phyloP scores from a whole-genome alignment of 2,113 vertebrate genomes.

The Platysteira castanea region DNA sequence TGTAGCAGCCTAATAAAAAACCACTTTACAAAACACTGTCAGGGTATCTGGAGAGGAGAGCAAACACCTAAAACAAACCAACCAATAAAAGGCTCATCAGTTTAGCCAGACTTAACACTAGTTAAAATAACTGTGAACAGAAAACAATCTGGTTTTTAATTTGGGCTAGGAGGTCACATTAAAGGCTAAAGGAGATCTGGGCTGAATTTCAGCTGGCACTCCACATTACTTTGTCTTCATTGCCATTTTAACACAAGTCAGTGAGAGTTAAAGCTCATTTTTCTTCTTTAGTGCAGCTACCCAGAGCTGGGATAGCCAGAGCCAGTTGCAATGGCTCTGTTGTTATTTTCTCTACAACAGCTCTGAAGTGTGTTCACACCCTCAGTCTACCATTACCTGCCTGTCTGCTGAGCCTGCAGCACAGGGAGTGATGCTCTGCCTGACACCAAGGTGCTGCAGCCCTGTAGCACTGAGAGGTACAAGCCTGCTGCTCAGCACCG shows the following conservation, averaged over 20 bases:
- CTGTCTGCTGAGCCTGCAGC: not conserved
- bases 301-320: not conserved
- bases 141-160: slow-evolving; percentile 45
- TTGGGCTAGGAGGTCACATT: slow-evolving; percentile 36
- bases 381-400: not conserved
- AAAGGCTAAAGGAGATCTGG: slow-evolving; percentile 14
- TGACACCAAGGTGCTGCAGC: not conserved
- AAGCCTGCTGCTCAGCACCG: not conserved
- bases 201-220: slow-evolving; percentile 22
- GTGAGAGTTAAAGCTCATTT: not conserved
- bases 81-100: not conserved
- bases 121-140: slow-evolving; percentile 39
- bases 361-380: not conserved
- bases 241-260: not conserved
- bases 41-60: slow-evolving; percentile 7
- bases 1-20: slow-evolving; percentile 42
- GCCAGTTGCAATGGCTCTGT: not conserved
- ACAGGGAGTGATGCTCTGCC: not conserved
- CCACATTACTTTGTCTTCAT: not conserved
- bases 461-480: accelerated
- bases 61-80: slow-evolving; percentile 27
- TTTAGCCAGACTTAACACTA: slow-evolving; percentile 42
- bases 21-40: slow-evolving; percentile 1
- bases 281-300: not conserved
- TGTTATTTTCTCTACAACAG: not conserved